Percentiles rank a stretch among this genome's conserved stretches.
These are phyloP conservation scores for Allacma fusca DNA, from an alignment of 2,888 invertebrate genomes.

Conservation along the genomic window DNA sequence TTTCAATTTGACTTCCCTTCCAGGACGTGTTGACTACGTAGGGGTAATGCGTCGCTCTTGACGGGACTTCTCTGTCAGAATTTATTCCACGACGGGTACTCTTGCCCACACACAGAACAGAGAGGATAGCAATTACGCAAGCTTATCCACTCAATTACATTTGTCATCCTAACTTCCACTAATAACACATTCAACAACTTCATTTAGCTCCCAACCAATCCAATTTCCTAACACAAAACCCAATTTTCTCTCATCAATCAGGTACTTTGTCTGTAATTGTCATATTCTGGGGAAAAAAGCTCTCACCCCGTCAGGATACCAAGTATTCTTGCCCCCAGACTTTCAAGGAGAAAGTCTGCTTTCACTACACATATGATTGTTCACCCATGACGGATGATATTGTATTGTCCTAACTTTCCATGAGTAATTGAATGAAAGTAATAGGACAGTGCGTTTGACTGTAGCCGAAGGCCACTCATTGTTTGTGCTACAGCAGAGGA, in stretches of 20 bases:
- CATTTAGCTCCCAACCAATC: not conserved
- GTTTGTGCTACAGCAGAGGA: no score
- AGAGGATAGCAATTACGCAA: not conserved
- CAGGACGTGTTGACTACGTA: not conserved
- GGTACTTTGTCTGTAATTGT: not conserved
- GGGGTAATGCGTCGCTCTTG: not conserved
- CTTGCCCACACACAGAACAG: no score
- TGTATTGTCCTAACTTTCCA: no score
- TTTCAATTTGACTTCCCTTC: conserved; percentile 5
- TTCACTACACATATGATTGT: no score
- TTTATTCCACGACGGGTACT: no score
- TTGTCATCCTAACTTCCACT: not conserved
- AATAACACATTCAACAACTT: not conserved
- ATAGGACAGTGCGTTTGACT: no score
- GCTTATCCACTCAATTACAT: conserved; percentile 8
- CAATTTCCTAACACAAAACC: conserved; percentile 2
- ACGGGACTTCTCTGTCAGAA: not conserved
- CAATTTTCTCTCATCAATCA: conserved; percentile 25
- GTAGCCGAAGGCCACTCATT: no score
- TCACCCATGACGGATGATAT: no score
- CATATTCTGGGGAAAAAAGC: not conserved
- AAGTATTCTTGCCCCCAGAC: not conserved
- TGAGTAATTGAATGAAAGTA: no score
- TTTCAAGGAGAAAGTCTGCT: no score
- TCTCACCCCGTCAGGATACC: not conserved